Evolutionary conservation across 2,113 vertebrate genomes (phyloP).

Genomic region (Calypte anna): DNA sequence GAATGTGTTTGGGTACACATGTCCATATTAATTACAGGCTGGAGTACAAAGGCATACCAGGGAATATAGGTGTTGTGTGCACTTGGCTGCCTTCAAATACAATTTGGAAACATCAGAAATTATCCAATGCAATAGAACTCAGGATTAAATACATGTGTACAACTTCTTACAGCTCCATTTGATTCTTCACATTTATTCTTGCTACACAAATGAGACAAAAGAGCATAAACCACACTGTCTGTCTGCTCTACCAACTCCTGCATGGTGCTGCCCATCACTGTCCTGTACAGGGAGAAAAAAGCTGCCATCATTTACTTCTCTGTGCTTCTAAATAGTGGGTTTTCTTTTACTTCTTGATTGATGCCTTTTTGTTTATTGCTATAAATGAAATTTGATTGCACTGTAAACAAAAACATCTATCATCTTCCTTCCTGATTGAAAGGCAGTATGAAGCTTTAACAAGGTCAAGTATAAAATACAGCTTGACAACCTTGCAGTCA

Average conservation of each 20-base stretch:
- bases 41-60: not conserved
- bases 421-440: not conserved
- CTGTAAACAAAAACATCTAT: conserved; percentile 47
- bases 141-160: not conserved
- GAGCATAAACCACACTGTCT: not conserved
- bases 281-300: not conserved
- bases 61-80: not conserved
- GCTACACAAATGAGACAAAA: not conserved
- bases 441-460: not conserved
- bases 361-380: conserved; percentile 24
- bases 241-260: not conserved
- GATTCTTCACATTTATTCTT: not conserved
- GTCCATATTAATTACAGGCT: conserved; percentile 4
- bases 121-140: not conserved
- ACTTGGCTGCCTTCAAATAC: not conserved
- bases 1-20: not conserved
- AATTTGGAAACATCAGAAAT: conserved; percentile 23
- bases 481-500: not conserved
- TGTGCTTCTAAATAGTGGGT: not conserved
- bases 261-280: not conserved
- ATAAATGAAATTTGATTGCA: conserved; percentile 37
- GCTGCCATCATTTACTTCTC: not conserved
- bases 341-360: conserved; percentile 47
- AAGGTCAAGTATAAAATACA: conserved; percentile 28
- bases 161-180: not conserved